Base-by-base conservation (phyloP, 2,797 vertebrate species). In the Pantherophis vulpinus region DNA sequence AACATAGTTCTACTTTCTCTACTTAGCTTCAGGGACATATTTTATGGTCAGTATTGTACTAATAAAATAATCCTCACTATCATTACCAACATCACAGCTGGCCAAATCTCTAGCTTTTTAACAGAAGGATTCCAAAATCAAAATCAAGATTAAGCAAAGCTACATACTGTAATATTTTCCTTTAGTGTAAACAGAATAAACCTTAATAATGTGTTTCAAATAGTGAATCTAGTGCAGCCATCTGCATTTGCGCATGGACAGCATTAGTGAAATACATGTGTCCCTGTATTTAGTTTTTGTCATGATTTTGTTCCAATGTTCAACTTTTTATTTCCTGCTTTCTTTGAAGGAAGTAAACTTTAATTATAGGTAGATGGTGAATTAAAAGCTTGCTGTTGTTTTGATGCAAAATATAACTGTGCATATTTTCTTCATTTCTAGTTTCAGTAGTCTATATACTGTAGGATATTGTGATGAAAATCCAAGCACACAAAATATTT, bases 331-430 rank as follows among this genome's bases (percentile, higher is more conserved):
- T 18, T 16, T 70, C 5, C 37, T 7, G 20, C 54, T 1, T 79
- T 70, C 55, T 87, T 20, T 20, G 42, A 25, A 47, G 87, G 61
- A 91, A 89, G 87, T 56, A 56, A 70, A 27, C 12, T 91, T 60
- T 54, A 92, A 88, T 47, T 92, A 92, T 86, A 91, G 32, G 87
- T 11, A 66, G 51, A 63, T 87, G 6, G 29, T 56, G 88, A 86
- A 92, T 94, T 56, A 88, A 88, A 94, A 95, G 56, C 32, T 92
- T 23, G 37, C 37, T 89, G 61, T 54, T 12, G n/a, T 89, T 94
- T 88, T 93, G 95, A 86, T 66, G 91, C 20, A 25, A 93, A 90
- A 60, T 59, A 86, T 90, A 86, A 94, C 92, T 2, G 51, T 0
- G 37, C 29, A 14, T 29, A 83, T 89, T 95, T 95, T 12, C 58